Base-by-base conservation (phyloP, 2,888 invertebrate genomes). In the Myopa testacea region DNA sequence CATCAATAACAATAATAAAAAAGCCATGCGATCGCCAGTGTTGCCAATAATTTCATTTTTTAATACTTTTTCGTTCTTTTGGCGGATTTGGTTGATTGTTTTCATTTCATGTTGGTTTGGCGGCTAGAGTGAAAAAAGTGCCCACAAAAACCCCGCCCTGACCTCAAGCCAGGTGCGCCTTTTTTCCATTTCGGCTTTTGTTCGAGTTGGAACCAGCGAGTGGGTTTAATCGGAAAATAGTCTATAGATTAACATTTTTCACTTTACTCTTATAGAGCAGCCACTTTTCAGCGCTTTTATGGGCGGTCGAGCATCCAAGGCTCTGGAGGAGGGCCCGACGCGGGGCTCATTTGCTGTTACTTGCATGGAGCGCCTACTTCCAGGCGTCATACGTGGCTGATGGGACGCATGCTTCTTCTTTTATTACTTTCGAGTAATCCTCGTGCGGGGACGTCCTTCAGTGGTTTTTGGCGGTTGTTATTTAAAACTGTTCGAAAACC, bases 191-290 rank as follows among this genome's bases (percentile, higher is more conserved):
- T 68, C 75, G 58, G 40, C 58, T 58, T 40, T 68, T 67, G 68
- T 75, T 75, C 68, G 75, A 74, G 68, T 75, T 75, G 58, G 75
- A 74, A 65, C 74, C 50, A 75, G 67, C 38, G 75, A 55, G 75
- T 34, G 58, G 45, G 60, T 45, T 75, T 75, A 75, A 75, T 75
- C 75, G 58, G 75, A 55, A 75, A 67, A 75, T 75, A 68, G 75
- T 75, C 69, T 45, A 50, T 58, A 69, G 69, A 69, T 75, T 69
- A 75, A 75, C 68, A 58, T 75, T 75, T 67, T 67, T 55, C 75
- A 75, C 65, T 67, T 67, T 37, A 34, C 16, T 67, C 55, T 67
- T 40, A 19, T 26, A 58, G 55, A 68, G 67, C 52, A 58, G 55
- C 75, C 75, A 67, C 52, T 67, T 63, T 75, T 75, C 65, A 37